phyloP scores from a whole-genome alignment of 2,888 invertebrate genomes.

The Labia minor region DNA sequence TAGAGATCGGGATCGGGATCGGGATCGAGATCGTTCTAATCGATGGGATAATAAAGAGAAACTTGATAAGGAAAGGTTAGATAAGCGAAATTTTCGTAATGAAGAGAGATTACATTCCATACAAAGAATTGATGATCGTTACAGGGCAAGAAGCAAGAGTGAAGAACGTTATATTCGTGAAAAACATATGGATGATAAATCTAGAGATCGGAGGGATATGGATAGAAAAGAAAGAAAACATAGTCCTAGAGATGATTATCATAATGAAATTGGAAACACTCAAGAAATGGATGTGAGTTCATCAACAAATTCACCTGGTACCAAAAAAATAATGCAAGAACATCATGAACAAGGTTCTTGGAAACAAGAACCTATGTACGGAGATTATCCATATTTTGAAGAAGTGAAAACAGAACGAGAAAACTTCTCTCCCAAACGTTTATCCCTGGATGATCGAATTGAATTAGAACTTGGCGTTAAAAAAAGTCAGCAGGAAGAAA shows the following conservation, averaged over 20 bases:
- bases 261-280: background rate
- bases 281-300: constrained; percentile 2
- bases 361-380: background rate
- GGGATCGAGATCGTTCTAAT: background rate
- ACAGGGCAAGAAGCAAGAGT: constrained; percentile 14
- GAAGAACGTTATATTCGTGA: constrained; percentile 14
- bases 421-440: constrained; percentile 42
- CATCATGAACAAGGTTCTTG: background rate
- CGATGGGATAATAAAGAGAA: constrained; percentile 14
- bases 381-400: background rate
- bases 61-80: constrained; percentile 15
- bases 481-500: constrained; percentile 32
- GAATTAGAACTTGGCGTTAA: constrained; percentile 47
- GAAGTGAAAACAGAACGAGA: background rate
- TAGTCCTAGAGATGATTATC: background rate
- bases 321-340: background rate
- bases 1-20: background rate
- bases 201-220: constrained; percentile 17
- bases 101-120: background rate
- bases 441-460: constrained; percentile 49
- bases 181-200: constrained; percentile 16
- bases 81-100: background rate
- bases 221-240: constrained; percentile 8
- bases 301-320: background rate
- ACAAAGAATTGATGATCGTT: background rate